Base-by-base conservation (phyloP, 2,113 vertebrate species). In the Jaculus jaculus region DNA sequence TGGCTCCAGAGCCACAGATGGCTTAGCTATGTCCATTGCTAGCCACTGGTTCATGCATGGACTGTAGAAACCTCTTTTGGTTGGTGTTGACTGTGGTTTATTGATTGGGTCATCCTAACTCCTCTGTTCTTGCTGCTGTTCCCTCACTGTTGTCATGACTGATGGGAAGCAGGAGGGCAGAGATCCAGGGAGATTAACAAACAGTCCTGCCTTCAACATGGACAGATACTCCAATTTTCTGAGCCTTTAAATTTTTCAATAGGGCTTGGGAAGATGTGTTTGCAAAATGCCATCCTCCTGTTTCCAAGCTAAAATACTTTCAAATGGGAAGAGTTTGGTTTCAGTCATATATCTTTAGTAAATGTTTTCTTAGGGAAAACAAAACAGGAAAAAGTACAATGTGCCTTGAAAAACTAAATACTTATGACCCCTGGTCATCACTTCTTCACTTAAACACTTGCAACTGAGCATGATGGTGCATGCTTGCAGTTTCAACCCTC, bases 241-340 rank as follows among this genome's bases (percentile, higher is more conserved):
- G 42, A 74, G 6, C 28, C 23, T 13, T 17, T 8, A 10, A 61
- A 63, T 72, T 60, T 86, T 94, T 68, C 69, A n/a, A 10, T 54
- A 28, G 10, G 17, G 20, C 60, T 47, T 5, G 28, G 63, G 39
- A 91, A 89, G 39, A 37, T 79, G 28, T 26, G 66, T 90, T 51
- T 79, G 66, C 66, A 37, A 72, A 71, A 75, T n/a, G 72, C 3
- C 58, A 77, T 66, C 72, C 73, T 86, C 84, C 30, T 78, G 47
- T 39, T 65, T 84, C 75, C 75, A 68, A 90, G 18, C 24, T 61
- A 37, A 92, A 92, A 37, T 16, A 78, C 63, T 82, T 61, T 28
- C 74, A 86, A 73, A 75, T 83, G 80, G 73, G 87, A 72, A 94
- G 69, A 73, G 24, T 78, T 85, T 95, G 74, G 71, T 91, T 85